Base-by-base conservation (phyloP, 2,113 vertebrate genomes). In the Marmota flaviventris region DNA sequence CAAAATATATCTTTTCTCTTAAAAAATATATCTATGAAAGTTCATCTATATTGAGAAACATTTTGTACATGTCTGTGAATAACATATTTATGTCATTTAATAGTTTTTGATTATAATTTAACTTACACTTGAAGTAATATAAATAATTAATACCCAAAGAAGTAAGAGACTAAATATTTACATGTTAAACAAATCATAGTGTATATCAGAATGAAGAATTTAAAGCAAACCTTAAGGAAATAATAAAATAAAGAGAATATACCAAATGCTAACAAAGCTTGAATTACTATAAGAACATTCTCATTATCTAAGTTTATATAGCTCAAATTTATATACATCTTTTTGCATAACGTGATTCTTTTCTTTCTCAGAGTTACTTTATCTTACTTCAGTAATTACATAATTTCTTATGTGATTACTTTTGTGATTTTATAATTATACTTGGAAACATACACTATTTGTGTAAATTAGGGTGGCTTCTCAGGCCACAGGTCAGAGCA, bases 401-500 rank as follows among this genome's bases (percentile, higher is more conserved):
- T 22, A 48, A 75, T 67, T 65, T 76, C 8, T 20, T 34, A 37
- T n/a, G 1, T 4, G 34, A 18, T 42, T 34, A 22, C 1, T 51
- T 83, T 37, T 7, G 3, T 51, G 32, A 25, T 75, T 84, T 45
- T 51, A 24, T 67, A 90, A 69, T 53, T 39, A 67, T 2, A 53
- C 10, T 69, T 69, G 4, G 29, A 8, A 61, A 58, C 20, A 2
- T 78, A 39, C 1, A 3, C 0, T 3, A 16, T 69, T 45, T 5
- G 1, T 67, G 11, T 34, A n/a, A 45, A 0, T 7, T 72, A 58
- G 2, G 25, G 39, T 24, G 1, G 17, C 39, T 48, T 75, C 13
- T 24, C 10, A 42, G 9, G 13, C 1, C 11, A 37, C 0, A 5
- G 63, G 16, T 29, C 2, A 39, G 58, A 32, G 3, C 9, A 4